Base-by-base conservation (phyloP, 1,140 invertebrate genomes). In the Drosophila trapezifrons region DNA sequence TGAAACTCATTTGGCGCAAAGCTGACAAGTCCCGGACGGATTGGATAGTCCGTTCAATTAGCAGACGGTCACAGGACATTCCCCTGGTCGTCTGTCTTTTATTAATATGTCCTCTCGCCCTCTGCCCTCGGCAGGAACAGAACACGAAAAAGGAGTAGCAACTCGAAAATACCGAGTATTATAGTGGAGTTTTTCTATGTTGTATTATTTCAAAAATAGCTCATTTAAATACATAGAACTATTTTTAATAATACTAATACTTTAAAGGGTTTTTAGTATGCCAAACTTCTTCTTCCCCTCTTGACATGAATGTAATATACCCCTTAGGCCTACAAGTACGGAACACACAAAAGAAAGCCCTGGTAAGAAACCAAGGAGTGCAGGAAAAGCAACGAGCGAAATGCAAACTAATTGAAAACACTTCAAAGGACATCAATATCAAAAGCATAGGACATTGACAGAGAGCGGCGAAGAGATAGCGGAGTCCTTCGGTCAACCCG, bases 321-420 rank as follows among this genome's bases (percentile, higher is more conserved):
- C 22, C 17, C 8, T 0, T 6, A 18, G 32, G 12, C 12, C 27
- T n/a, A 13, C 42, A 49, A 58, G 29, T 46, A 54, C 25, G 29
- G 1, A 8, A 20, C 15, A 29, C 4, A 54, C 29, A 65, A 57
- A 59, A 22, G 35, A 42, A 38, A 38, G 13, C 25, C 10, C 8
- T 5, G n/a, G 15, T 25, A 64, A 40, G 35, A 54, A 54, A 42
- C 10, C 37, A 42, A 32, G 25, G 27, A 25, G 67, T 37, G 25
- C 59, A 46, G 38, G 43, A 29, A 35, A 29, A 46, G 56, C 38
- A 54, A 60, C 59, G 72, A 80, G 71, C 72, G 72, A 64, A 73
- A 82, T 81, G 74, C 58, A 78, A 78, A 78, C 79, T 82, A 82
- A 82, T 82, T 82, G 79, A 74, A 82, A 82, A 78, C 79, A 82